Conservation (phyloP, 1,140 invertebrate species). For the Penaeus chinensis region DNA sequence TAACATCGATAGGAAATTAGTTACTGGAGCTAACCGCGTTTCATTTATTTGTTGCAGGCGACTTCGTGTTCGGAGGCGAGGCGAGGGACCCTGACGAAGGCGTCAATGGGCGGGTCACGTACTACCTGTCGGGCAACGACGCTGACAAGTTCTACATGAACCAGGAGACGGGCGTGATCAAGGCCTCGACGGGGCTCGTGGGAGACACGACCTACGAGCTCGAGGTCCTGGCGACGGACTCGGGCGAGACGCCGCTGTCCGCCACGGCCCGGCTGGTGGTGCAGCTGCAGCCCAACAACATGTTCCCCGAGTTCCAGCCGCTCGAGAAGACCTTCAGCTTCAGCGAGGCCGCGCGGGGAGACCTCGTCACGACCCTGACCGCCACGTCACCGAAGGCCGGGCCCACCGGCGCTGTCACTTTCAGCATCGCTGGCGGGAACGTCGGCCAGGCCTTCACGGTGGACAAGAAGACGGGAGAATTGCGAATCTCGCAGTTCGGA, state of each 20-base stretch:
- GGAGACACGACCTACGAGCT: conserved; percentile 75
- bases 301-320: conserved; percentile 73
- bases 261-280: conserved; percentile 74
- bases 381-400: conserved; percentile 77
- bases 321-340: conserved; percentile 77
- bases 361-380: conserved; percentile 67
- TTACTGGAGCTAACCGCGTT: no score
- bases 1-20: no score
- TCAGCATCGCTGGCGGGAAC: conserved; percentile 91
- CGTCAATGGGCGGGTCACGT: conserved; percentile 82
- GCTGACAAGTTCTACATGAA: conserved; percentile 82
- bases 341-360: conserved; percentile 78
- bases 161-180: conserved; percentile 83
- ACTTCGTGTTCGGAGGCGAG: conserved; percentile 89
- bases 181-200: conserved; percentile 67
- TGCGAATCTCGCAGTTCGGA: conserved; percentile 79
- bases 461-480: conserved; percentile 81
- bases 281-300: conserved; percentile 68
- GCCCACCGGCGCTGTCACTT: conserved; percentile 76
- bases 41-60: conserved; percentile 65
- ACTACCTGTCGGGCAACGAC: conserved; percentile 82
- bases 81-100: conserved; percentile 84
- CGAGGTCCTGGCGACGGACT: conserved; percentile 75
- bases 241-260: conserved; percentile 69
- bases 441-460: conserved; percentile 86